phyloP scores from a whole-genome alignment of 2,797 vertebrate species.

The Lutra lutra region DNA sequence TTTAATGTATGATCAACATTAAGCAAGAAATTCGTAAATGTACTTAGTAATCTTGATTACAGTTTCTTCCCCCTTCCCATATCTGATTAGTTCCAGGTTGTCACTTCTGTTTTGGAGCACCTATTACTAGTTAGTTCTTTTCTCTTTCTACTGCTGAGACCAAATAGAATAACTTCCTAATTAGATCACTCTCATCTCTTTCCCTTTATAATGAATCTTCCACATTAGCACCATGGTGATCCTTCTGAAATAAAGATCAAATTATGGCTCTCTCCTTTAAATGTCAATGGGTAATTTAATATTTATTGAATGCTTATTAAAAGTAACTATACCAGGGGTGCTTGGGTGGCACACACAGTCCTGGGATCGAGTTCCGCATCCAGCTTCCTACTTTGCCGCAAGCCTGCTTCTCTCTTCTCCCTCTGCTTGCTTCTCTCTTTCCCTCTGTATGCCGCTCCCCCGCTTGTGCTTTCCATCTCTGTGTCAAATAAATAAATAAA shows the following conservation, averaged over 20 bases:
- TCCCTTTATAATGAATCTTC: neutral
- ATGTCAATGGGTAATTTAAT: neutral
- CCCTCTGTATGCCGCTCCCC: too few species aligned
- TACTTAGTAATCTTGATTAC: neutral
- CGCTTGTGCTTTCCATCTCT: too few species aligned
- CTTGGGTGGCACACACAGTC: too few species aligned
- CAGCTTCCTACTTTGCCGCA: too few species aligned
- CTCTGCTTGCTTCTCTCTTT: too few species aligned
- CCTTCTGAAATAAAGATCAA: neutral
- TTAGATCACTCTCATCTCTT: neutral
- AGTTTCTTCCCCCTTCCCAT: neutral
- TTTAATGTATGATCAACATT: neutral
- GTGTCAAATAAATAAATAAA: too few species aligned
- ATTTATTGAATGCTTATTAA: neutral
- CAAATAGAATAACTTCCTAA: neutral
- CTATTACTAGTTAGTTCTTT: neutral
- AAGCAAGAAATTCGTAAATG: neutral
- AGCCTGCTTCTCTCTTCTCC: too few species aligned
- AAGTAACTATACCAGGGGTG: neutral
- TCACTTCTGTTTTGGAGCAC: neutral
- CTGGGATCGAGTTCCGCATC: too few species aligned
- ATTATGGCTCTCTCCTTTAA: neutral
- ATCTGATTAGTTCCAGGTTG: neutral
- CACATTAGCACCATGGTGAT: neutral
- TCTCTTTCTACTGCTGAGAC: neutral